phyloP scores from a whole-genome alignment of 2,888 invertebrate genomes.

The Coecobrya sp. region DNA sequence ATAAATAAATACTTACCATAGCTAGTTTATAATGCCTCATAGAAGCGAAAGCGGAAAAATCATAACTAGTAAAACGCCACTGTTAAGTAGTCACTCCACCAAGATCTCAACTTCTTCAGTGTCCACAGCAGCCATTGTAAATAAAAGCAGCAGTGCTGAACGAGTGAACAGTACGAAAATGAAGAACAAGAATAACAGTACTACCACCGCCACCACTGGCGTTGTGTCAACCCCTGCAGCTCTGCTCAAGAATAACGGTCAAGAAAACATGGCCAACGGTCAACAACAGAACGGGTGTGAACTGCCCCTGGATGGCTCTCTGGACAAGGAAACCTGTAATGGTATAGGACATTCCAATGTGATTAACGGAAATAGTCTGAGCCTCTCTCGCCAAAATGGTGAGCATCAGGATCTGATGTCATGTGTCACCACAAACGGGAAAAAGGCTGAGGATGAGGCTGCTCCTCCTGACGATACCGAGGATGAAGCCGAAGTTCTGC shows the following conservation, averaged over 20 bases:
- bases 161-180: constrained; percentile 7
- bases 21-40: too few species aligned
- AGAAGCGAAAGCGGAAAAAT: constrained; percentile 73
- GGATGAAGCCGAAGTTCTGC: constrained; percentile 16
- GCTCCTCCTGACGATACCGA: neutral
- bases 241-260: constrained; percentile 6
- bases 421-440: neutral
- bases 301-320: too few species aligned
- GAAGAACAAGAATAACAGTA: constrained; percentile 39
- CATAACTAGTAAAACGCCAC: constrained; percentile 76
- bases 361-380: constrained; percentile 44
- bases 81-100: constrained; percentile 68
- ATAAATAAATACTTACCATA: too few species aligned
- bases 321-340: neutral
- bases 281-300: too few species aligned
- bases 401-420: neutral
- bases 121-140: neutral
- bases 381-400: constrained; percentile 14
- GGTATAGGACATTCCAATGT: constrained; percentile 65
- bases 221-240: neutral
- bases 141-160: neutral
- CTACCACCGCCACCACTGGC: neutral
- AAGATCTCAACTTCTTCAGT: constrained; percentile 66
- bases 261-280: neutral
- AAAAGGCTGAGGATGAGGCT: neutral